Base-by-base conservation (phyloP, 1,140 invertebrate species). In the Drosophila navojoa region DNA sequence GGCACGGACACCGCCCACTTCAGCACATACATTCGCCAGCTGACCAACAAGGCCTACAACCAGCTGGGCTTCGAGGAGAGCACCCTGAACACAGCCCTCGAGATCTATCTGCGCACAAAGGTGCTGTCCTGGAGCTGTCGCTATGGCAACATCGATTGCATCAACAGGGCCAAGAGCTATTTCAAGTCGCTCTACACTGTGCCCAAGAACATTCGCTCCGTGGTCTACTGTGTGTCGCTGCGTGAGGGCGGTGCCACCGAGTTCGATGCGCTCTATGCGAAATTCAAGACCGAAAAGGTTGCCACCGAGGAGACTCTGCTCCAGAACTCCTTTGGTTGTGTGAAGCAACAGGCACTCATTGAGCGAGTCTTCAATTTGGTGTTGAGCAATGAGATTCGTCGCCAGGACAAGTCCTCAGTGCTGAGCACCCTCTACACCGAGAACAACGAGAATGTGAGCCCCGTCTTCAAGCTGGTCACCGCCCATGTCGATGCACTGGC, bases 291-390 rank as follows among this genome's bases (percentile, higher is more conserved):
- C 5, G 92, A 93, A 74, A 92, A 92, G 7, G 80, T 94, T n/a
- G 91, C 93, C 2, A 92, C 92, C 38, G 94, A 95, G 72, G 93
- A 94, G 82, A 75, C 93, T 0, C 92, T 94, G 3, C 93, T 95
- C 87, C 85, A 95, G n/a, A 91, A 81, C 62, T 92, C 93, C 0
- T 92, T 95, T 10, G 94, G 94, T 7, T 95, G 95, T 63, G 93
- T 94, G 0, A 92, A 90, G 19, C 85, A 94, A 62, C 71, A 90
- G 13, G 59, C 44, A 80, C 60, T 91, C 93, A 42, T 87, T 92
- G 67, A 81, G 47, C 91, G 59, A 68, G 93, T 79, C 50, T 91
- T 79, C 62, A 76, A 82, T 60, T 76, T 77, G 55, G 60, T 70
- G 15, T 47, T 92, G 60, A 81, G 71, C 35, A 79, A 92, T 57